Conservation (phyloP, 1,140 invertebrate genomes). For the Metaphire vulgaris region DNA sequence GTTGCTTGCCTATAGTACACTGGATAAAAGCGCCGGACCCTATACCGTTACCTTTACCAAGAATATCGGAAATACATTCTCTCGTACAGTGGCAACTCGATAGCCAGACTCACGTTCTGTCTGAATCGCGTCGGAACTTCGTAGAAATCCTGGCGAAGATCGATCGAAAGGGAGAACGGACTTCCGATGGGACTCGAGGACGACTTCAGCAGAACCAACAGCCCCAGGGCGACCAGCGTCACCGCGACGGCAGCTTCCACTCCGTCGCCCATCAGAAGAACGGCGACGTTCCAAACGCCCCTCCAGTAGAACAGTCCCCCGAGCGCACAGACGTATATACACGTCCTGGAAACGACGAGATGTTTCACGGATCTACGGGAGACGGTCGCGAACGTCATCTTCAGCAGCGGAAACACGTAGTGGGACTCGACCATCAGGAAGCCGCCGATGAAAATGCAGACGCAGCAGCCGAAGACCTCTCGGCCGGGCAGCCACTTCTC, state of each 20-base stretch:
- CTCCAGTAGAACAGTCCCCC: background rate
- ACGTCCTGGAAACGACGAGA: background rate
- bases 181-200: background rate
- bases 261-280: background rate
- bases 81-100: too few relatives aligned
- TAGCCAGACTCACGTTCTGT: too few relatives aligned
- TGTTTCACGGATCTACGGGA: background rate
- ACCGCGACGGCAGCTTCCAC: background rate
- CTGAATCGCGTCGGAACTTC: background rate
- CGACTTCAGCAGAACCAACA: background rate
- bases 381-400: background rate
- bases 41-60: too few relatives aligned
- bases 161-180: background rate
- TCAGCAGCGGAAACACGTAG: background rate
- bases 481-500: background rate
- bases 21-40: too few relatives aligned
- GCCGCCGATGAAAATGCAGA: background rate
- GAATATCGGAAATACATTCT: too few relatives aligned
- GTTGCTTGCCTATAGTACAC: too few relatives aligned
- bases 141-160: background rate
- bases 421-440: background rate
- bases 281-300: background rate
- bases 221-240: background rate
- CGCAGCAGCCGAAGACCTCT: background rate
- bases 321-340: background rate